Evolutionary conservation across 2,888 invertebrate species (phyloP), one percentile per base, ranked within the genome.

Genomic region (Brachyptera putata): DNA sequence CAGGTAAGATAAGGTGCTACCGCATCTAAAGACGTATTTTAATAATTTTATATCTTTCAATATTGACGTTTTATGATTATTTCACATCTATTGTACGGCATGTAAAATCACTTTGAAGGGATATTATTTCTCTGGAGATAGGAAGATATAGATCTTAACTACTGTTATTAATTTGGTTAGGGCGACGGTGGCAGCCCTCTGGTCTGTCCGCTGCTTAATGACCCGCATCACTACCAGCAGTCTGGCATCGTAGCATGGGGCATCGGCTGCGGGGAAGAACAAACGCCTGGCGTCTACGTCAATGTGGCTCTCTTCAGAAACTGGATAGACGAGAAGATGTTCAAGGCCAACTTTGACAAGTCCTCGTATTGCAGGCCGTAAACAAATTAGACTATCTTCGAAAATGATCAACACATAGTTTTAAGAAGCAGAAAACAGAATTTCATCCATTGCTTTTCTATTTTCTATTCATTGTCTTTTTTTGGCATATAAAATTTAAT

Each of bases 171-270:
- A 30, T 7, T 30, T 50, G 66, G 66, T 7, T 65, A 78, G 78
- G 81, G 81, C 2, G 91, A 91, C 70, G 91, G 91, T 0, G 91
- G 91, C 1, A 86, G 89, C 18, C 88, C 91, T 0, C 75, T 91
- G 13, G 86, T 88, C 1, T 91, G 91, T 66, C 85, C 87, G 1
- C 74, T 85, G 53, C 74, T 75, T 61, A 81, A 79, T 26, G 63
- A 66, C 22, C 69, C 69, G 4, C 61, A 65, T 46, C 75, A 75
- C 25, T 84, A 79, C 65, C 78, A 78, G 1, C 84, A 83, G 66
- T 79, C 76, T 18, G 84, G 84, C 39, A 75, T 79, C 24, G 79
- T 80, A 0, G 76, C 79, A 2, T 79, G 79, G 79, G 79, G 79
- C 13, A 77, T 79, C 58, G 76, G 75, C 14, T 80, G 79, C 64